These are phyloP conservation scores for Spinibarbus caldwelli DNA, from an alignment of 2,797 vertebrate species.

Conservation along the genomic window DNA sequence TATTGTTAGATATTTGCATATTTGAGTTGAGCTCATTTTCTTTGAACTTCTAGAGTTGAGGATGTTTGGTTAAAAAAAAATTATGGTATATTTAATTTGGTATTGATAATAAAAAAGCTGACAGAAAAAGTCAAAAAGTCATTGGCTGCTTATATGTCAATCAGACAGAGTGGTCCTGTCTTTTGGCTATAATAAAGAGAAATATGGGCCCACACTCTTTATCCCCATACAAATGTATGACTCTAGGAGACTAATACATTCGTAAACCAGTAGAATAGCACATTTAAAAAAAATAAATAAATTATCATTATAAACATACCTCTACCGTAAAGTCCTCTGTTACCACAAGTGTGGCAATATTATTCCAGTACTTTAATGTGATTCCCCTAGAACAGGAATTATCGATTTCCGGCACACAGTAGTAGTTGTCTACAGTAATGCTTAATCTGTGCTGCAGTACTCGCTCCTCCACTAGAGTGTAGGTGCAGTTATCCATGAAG, in stretches of 20 bases:
- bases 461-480: slow-evolving; percentile 73
- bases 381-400: slow-evolving; percentile 72
- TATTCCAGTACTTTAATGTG: slow-evolving; percentile 68
- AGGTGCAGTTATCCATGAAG: slow-evolving; percentile 72
- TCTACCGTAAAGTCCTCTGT: slow-evolving; percentile 23
- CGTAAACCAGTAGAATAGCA: neutral
- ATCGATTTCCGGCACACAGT: neutral
- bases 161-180: neutral
- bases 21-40: neutral
- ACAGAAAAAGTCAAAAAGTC: neutral
- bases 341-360: slow-evolving; percentile 65
- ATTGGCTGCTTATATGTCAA: too few relatives aligned
- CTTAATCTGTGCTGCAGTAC: slow-evolving; percentile 63
- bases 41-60: too few relatives aligned
- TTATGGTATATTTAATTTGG: too few relatives aligned
- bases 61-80: too few relatives aligned
- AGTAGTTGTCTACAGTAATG: slow-evolving; percentile 73
- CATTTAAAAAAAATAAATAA: neutral
- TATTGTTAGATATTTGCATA: neutral
- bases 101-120: neutral
- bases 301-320: slow-evolving; percentile 55
- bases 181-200: neutral
- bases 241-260: neutral
- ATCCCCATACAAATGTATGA: neutral
- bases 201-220: neutral